Evolutionary conservation across 2,797 vertebrate genomes (phyloP).

Genomic region (Xenops minutus): DNA sequence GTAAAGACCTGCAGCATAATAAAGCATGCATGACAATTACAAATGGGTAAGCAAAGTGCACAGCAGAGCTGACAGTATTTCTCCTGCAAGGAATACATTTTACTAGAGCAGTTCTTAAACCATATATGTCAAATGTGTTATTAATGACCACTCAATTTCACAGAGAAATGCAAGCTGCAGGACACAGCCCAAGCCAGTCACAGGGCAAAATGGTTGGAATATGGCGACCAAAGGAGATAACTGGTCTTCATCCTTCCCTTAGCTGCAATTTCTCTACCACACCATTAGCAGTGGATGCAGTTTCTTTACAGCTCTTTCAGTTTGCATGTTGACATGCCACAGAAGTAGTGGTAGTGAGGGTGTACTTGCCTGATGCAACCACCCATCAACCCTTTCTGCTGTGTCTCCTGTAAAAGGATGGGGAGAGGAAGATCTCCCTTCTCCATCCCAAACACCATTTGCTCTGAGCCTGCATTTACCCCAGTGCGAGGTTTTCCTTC

Average conservation of each 20-base stretch:
- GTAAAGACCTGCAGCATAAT: background rate
- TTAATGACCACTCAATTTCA: background rate
- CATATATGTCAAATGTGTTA: fast-evolving
- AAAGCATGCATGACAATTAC: background rate
- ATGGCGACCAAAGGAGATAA: background rate
- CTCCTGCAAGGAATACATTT: background rate
- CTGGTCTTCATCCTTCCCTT: background rate
- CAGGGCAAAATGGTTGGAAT: background rate
- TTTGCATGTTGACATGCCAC: fast-evolving
- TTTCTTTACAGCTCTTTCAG: background rate
- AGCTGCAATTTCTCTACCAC: background rate
- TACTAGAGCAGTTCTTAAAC: background rate
- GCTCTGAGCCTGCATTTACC: background rate
- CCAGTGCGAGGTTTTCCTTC: background rate
- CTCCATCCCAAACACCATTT: background rate
- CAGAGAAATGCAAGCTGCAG: background rate
- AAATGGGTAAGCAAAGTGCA: background rate
- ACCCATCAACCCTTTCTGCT: background rate
- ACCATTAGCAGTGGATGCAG: background rate
- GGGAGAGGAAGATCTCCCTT: background rate
- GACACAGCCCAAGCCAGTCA: background rate
- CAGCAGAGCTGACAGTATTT: background rate
- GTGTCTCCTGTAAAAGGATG: background rate
- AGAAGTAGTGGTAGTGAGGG: fast-evolving
- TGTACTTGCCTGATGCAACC: background rate